Evolutionary conservation across 2,797 vertebrate genomes (phyloP).

Genomic region (Coranthus polyacanthus): DNA sequence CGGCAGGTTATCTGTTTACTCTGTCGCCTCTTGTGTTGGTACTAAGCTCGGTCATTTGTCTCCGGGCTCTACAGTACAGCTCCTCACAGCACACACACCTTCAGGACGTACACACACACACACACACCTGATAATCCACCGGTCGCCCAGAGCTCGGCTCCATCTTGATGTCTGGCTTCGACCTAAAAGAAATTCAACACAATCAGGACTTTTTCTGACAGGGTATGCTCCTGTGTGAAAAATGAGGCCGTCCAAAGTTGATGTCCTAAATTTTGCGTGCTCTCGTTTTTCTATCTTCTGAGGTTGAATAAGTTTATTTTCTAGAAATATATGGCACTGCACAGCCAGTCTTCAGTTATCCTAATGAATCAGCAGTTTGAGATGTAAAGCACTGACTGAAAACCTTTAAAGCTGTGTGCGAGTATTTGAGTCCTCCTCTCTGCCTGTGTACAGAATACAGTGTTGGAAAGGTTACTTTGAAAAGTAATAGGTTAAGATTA

Average conservation of each 20-base stretch:
- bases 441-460: not conserved
- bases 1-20: too few relatives aligned
- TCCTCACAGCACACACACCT: not conserved
- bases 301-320: not conserved
- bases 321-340: not conserved
- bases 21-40: too few relatives aligned
- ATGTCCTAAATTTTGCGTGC: not conserved
- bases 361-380: slow-evolving; percentile 9
- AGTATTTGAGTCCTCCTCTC: not conserved
- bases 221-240: not conserved
- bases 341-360: slow-evolving; percentile 1
- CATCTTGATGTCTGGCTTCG: slow-evolving; percentile 98
- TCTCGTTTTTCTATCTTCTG: slow-evolving; percentile 2
- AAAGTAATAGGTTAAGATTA: too few relatives aligned
- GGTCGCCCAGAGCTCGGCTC: slow-evolving; percentile 93
- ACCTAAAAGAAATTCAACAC: slow-evolving; percentile 81
- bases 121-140: slow-evolving; percentile 94
- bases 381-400: too few relatives aligned
- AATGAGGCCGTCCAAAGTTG: not conserved
- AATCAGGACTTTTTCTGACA: not conserved
- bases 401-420: not conserved
- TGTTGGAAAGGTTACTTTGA: not conserved
- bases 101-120: slow-evolving; percentile 8
- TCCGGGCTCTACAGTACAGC: too few relatives aligned
- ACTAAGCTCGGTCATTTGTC: too few relatives aligned